phyloP scores from a whole-genome alignment of 2,113 vertebrate genomes.

The Rynchops niger region DNA sequence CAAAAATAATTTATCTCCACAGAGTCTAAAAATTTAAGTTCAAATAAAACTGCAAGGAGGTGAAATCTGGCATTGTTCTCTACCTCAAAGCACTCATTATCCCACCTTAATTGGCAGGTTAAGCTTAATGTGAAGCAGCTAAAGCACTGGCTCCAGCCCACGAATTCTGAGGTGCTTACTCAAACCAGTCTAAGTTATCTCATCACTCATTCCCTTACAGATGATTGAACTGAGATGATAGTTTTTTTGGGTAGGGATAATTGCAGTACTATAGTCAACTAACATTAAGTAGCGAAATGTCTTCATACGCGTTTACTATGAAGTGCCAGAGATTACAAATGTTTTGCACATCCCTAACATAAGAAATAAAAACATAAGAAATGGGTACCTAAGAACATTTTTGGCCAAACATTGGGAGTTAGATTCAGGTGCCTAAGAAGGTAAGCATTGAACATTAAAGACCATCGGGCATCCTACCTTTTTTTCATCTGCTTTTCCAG shows the following conservation, averaged over 20 bases:
- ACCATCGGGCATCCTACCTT: background rate
- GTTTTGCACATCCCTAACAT: background rate
- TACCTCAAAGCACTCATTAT: background rate
- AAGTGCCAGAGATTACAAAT: background rate
- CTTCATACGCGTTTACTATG: background rate
- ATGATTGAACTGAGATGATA: background rate
- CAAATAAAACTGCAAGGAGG: background rate
- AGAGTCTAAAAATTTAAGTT: background rate
- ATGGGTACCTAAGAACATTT: background rate
- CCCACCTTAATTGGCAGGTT: background rate
- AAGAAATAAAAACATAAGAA: background rate
- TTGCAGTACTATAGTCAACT: background rate
- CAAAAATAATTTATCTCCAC: background rate
- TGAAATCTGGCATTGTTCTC: background rate
- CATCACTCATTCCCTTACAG: background rate
- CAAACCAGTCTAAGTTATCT: background rate
- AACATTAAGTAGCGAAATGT: background rate
- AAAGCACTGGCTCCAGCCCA: background rate
- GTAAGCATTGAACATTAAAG: background rate
- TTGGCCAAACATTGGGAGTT: background rate
- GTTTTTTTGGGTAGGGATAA: background rate
- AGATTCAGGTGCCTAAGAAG: background rate
- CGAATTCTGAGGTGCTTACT: background rate
- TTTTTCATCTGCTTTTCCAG: background rate
- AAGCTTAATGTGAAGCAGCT: background rate